phyloP scores from a whole-genome alignment of 2,113 vertebrate species.

The Riparia riparia region DNA sequence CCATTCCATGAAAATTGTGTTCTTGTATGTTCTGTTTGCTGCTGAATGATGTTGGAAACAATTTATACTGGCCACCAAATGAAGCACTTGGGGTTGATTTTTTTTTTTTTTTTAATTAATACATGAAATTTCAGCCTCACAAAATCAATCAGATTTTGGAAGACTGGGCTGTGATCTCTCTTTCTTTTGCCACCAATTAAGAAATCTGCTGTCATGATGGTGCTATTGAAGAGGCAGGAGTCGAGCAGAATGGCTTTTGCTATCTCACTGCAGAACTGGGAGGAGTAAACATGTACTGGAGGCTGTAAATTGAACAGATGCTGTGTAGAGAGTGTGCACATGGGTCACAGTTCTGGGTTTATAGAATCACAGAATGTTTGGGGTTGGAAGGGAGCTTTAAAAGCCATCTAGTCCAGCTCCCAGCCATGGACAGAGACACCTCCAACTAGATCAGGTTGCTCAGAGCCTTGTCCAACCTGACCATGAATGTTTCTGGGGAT shows the following conservation, averaged over 20 bases:
- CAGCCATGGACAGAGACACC: not conserved
- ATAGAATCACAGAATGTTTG: not conserved
- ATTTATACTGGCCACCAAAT: not conserved
- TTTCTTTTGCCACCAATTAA: not conserved
- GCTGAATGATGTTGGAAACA: not conserved
- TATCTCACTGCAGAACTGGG: not conserved
- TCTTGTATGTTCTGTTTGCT: not conserved
- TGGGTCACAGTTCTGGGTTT: not conserved
- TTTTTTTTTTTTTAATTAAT: not conserved
- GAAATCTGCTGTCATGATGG: not conserved
- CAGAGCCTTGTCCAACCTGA: rapidly evolving
- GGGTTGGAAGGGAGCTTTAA: not conserved
- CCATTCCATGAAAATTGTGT: not conserved
- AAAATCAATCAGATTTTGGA: not conserved
- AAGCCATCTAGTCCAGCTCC: not conserved
- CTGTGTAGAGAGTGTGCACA: not conserved
- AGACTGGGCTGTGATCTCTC: not conserved
- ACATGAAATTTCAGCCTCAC: not conserved
- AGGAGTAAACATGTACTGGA: not conserved
- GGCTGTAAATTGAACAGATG: not conserved
- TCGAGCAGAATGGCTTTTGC: not conserved
- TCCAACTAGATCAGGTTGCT: not conserved
- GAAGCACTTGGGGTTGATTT: not conserved
- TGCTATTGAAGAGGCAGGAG: not conserved
- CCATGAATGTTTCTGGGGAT: not conserved